Percentiles rank a stretch among this genome's conserved stretches.
Evolutionary conservation across 2,888 invertebrate genomes (phyloP).

Genomic region (Lasioglossum morio): DNA sequence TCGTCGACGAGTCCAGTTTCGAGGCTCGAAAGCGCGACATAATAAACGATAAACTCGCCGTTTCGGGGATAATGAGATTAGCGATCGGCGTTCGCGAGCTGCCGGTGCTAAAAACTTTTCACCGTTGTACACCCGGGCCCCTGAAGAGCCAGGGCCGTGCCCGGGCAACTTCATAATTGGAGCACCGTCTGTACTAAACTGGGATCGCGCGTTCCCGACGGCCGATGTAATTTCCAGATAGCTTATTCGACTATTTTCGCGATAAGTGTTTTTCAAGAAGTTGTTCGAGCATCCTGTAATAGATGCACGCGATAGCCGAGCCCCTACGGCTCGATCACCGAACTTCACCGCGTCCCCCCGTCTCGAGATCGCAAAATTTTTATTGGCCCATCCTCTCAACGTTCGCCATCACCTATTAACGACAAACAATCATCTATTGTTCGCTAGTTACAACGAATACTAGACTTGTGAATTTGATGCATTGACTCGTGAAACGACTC

Average conservation of each 20-base stretch:
- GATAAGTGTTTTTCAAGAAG: conserved; percentile 44
- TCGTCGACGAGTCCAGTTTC: conserved; percentile 27
- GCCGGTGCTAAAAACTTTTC: conserved; percentile 39
- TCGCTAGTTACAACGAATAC: too few species aligned
- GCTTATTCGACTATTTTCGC: conserved; percentile 34
- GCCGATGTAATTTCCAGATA: conserved; percentile 50
- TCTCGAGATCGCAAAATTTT: not conserved
- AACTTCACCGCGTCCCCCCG: not conserved
- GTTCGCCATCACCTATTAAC: not conserved
- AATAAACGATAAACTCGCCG: conserved; percentile 53
- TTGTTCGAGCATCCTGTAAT: conserved; percentile 14
- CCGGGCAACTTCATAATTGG: conserved; percentile 49
- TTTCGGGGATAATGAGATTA: conserved; percentile 49
- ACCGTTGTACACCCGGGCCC: conserved; percentile 33
- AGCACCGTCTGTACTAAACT: conserved; percentile 52
- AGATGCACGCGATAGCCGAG: conserved; percentile 16
- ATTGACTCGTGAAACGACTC: too few species aligned
- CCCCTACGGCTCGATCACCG: not conserved
- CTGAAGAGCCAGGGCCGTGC: conserved; percentile 24
- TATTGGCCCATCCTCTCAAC: not conserved
- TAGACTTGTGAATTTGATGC: too few species aligned
- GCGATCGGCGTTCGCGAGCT: conserved; percentile 24
- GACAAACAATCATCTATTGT: not conserved
- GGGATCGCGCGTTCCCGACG: conserved; percentile 38
- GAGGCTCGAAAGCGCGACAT: conserved; percentile 24